Evolutionary conservation across 2,888 invertebrate species (phyloP).

Genomic region (Pammene fasciana): DNA sequence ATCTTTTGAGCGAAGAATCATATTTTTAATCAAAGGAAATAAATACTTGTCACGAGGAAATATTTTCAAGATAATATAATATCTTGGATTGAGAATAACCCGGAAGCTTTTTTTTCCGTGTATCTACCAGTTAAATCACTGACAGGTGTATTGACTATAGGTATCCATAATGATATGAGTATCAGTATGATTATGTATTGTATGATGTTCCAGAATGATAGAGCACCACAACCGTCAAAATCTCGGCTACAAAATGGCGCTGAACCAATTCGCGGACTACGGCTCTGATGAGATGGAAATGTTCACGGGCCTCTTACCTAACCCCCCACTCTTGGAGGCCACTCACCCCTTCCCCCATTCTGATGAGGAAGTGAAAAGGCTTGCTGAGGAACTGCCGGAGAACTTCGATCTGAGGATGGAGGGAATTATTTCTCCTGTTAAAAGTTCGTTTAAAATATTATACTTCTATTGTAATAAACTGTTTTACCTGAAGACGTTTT

Average conservation of each 20-base stretch:
- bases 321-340: conserved; percentile 1
- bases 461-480: no score
- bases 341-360: conserved; percentile 21
- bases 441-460: conserved; percentile 14
- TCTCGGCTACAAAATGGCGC: conserved; percentile 17
- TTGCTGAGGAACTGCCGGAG: conserved; percentile 20
- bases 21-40: no score
- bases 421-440: conserved; percentile 26
- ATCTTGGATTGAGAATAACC: no score
- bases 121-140: no score
- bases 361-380: conserved; percentile 10
- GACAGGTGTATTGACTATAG: no score
- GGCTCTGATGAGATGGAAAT: conserved; percentile 22
- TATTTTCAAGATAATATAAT: no score
- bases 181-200: no score
- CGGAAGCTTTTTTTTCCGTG: no score
- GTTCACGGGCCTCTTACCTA: background rate
- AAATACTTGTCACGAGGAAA: no score
- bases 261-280: conserved; percentile 31
- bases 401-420: conserved; percentile 30
- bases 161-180: no score
- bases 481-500: no score
- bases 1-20: no score
- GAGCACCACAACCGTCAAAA: conserved; percentile 25
- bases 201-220: conserved; percentile 16